Base-by-base conservation (phyloP, 2,113 vertebrate genomes). In the Bos javanicus region DNA sequence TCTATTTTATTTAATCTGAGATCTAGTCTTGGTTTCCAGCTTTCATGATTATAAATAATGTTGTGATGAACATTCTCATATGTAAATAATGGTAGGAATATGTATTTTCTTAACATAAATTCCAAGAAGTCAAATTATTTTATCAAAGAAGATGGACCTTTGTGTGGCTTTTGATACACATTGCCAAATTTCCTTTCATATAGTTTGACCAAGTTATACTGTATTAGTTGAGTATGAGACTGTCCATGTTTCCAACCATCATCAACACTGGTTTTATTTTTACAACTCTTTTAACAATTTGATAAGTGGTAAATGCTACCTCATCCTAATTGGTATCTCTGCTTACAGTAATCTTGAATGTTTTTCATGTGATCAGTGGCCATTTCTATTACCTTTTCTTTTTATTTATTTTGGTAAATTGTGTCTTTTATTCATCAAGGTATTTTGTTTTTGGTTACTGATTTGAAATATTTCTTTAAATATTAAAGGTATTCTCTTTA, bases 331-430 rank as follows among this genome's bases (percentile, higher is more conserved):
- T 91, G 80, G 21, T 54, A 28, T 56, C 21, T 43, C 16, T 64
- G 30, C 39, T 78, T 57, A 19, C 15, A 81, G 52, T 74, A 64
- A 78, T 67, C 21, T 21, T 90, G 60, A 83, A 46, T 76, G 19
- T 15, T 95, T 91, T 81, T 81, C 33, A 14, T 67, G 36, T 90
- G 30, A 23, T 91, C n/a, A 9, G 54, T 91, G 78, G 21, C 17
- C 50, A 30, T 62, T 89, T 48, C 23, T 67, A 9, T 59, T 81
- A n/a, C 39, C 36, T 93, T 85, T 93, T 36, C 30, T 87, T 80
- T 91, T 39, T 71, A 16, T 46, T 92, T 93, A n/a, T 94, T 97
- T 95, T 95, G 74, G 23, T 76, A 91, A 91, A 33, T 43, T 94
- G 25, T 90, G 23, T 96, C 30, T 78, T 96, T 91, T 89, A 67